A percentile compares a stretch with the other conserved stretches of the same genome.
Conservation (phyloP, 2,113 vertebrate species). For the Caretta caretta region DNA sequence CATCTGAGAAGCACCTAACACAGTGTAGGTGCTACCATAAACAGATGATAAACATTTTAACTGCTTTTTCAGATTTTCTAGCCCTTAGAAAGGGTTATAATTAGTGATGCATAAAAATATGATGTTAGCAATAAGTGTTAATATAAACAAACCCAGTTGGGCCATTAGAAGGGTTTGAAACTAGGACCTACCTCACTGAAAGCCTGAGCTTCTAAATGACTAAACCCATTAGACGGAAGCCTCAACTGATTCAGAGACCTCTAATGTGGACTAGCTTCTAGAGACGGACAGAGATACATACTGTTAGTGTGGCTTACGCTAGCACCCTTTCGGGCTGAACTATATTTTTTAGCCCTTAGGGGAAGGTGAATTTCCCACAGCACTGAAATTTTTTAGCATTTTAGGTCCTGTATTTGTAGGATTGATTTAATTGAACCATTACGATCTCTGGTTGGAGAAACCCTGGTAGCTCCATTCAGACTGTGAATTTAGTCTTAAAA, state of each 20-base stretch:
- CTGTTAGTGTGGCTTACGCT: not conserved
- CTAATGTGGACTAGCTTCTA: constrained; percentile 20
- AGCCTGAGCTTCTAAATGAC: not conserved
- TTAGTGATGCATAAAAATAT: not conserved
- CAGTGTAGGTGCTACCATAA: not conserved
- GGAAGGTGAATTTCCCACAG: not conserved
- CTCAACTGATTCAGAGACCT: not conserved
- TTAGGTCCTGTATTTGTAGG: not conserved
- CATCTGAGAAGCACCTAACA: not conserved
- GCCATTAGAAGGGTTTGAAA: not conserved
- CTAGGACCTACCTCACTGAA: not conserved
- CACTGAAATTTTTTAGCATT: not conserved
- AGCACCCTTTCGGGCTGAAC: not conserved
- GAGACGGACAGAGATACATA: not conserved
- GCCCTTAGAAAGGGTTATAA: not conserved
- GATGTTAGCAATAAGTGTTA: not conserved
- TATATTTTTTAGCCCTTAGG: not conserved
- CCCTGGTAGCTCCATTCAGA: constrained; percentile 4
- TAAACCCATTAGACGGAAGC: not conserved
- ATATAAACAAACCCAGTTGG: accelerated
- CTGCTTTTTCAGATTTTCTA: not conserved
- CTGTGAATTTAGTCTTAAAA: not conserved
- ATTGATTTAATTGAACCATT: not conserved
- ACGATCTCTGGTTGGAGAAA: not conserved
- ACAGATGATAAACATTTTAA: not conserved